Evolutionary conservation across 23 tunicate species (phyloP).

Genomic region (Styela plicata): DNA sequence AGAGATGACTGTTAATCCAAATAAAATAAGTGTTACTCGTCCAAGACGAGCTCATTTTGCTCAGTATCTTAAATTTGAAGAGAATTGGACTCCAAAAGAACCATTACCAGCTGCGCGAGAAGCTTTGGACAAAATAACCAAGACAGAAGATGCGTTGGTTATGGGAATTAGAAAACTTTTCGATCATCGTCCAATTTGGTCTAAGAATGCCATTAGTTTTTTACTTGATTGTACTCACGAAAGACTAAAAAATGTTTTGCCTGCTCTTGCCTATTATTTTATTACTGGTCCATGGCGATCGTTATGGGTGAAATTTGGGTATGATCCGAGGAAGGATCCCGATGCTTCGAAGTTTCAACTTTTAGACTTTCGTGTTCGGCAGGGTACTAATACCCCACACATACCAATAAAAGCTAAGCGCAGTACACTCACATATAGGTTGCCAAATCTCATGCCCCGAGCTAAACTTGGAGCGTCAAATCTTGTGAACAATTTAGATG

Average conservation of each 20-base stretch:
- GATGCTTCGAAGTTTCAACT: constrained; percentile 52
- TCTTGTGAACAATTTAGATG: background rate
- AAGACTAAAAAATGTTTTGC: constrained; percentile 48
- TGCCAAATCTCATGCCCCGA: constrained; percentile 42
- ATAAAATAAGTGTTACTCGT: constrained; percentile 19
- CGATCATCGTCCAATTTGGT: constrained; percentile 76
- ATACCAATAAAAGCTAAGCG: constrained; percentile 75
- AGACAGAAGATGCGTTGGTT: background rate
- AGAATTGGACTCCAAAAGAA: constrained; percentile 25
- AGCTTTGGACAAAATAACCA: background rate
- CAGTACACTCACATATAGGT: constrained; percentile 54
- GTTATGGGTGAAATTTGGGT: constrained; percentile 76
- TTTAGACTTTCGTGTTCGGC: constrained; percentile 63
- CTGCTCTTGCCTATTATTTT: constrained; percentile 61
- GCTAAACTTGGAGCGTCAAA: background rate
- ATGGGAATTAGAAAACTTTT: constrained; percentile 28
- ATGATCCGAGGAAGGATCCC: constrained; percentile 56
- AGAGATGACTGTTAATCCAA: background rate
- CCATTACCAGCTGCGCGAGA: constrained; percentile 23
- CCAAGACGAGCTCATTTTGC: constrained; percentile 40
- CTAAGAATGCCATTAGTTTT: constrained; percentile 54
- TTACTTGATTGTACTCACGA: background rate
- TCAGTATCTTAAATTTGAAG: constrained; percentile 33
- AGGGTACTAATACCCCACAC: constrained; percentile 52
- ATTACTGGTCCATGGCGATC: constrained; percentile 79